Base-by-base conservation (phyloP, 1,140 invertebrate species). In the Neodiprion fabricii region DNA sequence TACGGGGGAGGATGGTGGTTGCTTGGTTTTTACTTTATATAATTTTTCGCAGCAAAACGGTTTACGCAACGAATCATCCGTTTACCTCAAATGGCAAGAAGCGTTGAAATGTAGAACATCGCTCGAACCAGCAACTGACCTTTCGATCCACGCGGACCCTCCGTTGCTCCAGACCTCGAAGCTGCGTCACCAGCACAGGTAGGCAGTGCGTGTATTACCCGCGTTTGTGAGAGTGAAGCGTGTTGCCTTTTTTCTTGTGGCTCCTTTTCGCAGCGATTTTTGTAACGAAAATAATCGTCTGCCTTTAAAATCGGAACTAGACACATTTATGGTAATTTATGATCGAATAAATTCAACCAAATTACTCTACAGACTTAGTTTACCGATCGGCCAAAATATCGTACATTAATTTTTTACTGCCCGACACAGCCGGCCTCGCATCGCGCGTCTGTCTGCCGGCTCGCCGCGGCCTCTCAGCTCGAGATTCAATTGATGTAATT, bases 281-380 rank as follows among this genome's bases (percentile, higher is more conserved):
- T 21, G 17, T 21, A 53, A 53, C 50, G 10, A 14, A 14, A 14
- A 53, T 53, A 53, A 53, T 11, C n/a, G n/a, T 53, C 50, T 53
- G 50, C 50, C n/a, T 53, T 53, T 53, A 53, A 53, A 11, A 53
- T 53, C 50, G n/a, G 50, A 53, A 53, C 50, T 53, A 53, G 50
- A 53, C 50, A 53, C 50, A 53, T 53, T 53, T 53, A 53, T 53
- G 50, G 50, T 53, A 53, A 53, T 53, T 53, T 53, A 53, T n/a
- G 50, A 14, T 53, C 10, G 10, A 14, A 53, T 53, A 53, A 53
- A 53, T 53, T 53, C n/a, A 14, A 11, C n/a, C 50, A 14, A 53
- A 53, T 53, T 10, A 53, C n/a, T 11, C 50, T 10, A 53, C n/a
- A 53, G 50, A 53, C 50, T 53, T 53, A 14, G 50, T 53, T 53